Evolutionary conservation across 1,140 invertebrate species (phyloP).

Genomic region (Globodera ellingtonae): DNA sequence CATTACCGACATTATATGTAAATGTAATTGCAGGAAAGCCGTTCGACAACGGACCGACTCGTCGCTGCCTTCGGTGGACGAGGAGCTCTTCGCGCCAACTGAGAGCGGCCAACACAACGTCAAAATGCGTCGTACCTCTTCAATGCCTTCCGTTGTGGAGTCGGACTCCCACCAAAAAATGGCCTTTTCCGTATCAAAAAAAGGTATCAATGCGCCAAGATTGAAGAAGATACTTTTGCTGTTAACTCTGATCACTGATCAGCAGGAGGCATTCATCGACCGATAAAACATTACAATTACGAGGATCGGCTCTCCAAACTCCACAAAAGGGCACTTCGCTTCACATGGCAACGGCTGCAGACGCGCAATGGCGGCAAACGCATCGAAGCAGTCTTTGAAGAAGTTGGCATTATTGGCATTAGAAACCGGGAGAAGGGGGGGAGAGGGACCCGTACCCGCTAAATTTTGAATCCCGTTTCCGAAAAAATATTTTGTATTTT

Average conservation of each 20-base stretch:
- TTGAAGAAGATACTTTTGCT: not conserved
- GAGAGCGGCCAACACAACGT: conserved; percentile 13
- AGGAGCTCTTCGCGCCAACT: conserved; percentile 10
- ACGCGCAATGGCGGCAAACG: conserved; percentile 64
- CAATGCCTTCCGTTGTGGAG: conserved; percentile 55
- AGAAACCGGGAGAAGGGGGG: too few relatives aligned
- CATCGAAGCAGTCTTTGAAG: conserved; percentile 65
- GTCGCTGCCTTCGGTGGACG: conserved; percentile 42
- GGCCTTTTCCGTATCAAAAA: conserved; percentile 3
- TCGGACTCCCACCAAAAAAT: conserved; percentile 28
- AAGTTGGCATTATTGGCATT: conserved; percentile 34
- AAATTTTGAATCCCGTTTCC: too few relatives aligned
- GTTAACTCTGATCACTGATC: not conserved
- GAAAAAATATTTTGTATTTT: too few relatives aligned
- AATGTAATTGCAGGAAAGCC: conserved; percentile 44
- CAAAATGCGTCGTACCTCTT: conserved; percentile 44
- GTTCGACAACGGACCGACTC: conserved; percentile 55
- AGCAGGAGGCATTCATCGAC: conserved; percentile 6
- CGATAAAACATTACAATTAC: conserved; percentile 60
- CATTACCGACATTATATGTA: not conserved
- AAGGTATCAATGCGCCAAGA: not conserved
- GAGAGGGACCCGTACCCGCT: too few relatives aligned
- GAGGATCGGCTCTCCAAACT: conserved; percentile 61
- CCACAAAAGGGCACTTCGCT: conserved; percentile 60
- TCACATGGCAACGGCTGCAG: conserved; percentile 64